A percentile compares a stretch with the other conserved stretches of the same genome.
phyloP scores from a whole-genome alignment of 2,113 vertebrate species.

The Leptocoma aspasia region DNA sequence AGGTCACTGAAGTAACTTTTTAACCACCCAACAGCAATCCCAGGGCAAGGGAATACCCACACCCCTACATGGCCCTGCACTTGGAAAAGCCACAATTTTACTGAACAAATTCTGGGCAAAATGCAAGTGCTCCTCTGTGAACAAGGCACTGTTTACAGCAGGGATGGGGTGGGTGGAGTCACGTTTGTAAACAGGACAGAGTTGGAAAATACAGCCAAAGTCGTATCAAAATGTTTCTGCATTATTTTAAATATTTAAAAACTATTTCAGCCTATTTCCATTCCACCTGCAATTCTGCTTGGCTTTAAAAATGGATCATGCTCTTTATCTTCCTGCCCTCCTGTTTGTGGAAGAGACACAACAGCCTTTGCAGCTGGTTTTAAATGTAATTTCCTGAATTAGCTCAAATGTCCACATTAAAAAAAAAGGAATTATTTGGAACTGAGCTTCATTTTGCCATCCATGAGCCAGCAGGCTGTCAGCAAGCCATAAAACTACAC shows the following conservation, averaged over 20 bases:
- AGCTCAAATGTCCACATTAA: background rate
- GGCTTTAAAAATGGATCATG: background rate
- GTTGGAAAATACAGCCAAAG: background rate
- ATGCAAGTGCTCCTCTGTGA: background rate
- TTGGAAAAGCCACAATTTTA: background rate
- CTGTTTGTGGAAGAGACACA: background rate
- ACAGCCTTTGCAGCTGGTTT: background rate
- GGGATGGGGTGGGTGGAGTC: fast-evolving
- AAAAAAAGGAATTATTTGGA: background rate
- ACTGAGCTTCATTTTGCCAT: background rate
- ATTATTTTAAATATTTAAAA: background rate
- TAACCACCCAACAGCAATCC: background rate
- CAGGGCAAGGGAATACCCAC: background rate
- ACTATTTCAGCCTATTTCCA: background rate
- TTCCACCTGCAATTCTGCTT: background rate
- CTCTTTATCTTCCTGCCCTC: background rate
- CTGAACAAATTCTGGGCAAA: background rate
- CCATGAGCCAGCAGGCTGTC: background rate
- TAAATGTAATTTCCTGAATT: background rate
- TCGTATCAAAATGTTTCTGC: background rate
- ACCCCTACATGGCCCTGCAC: background rate
- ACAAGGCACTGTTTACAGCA: background rate
- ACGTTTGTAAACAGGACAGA: background rate
- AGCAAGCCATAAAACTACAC: background rate
- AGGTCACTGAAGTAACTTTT: background rate